These are phyloP conservation scores for Ormyrus pomaceus DNA, from an alignment of 2,888 invertebrate species.

Conservation along the genomic window DNA sequence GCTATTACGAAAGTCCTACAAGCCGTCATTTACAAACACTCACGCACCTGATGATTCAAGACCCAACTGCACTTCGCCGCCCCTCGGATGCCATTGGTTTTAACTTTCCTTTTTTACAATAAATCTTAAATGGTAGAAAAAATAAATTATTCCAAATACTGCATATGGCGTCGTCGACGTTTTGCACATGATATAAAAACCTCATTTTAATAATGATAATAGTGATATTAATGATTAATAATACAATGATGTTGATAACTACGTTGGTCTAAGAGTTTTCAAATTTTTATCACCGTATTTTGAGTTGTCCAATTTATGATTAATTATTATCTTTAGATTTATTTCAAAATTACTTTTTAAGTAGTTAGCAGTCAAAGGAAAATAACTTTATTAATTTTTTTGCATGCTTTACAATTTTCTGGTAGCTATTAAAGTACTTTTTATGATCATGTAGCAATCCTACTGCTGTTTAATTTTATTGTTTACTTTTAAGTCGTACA, in stretches of 20 bases:
- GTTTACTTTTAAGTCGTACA: not conserved
- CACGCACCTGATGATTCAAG: conserved; percentile 34
- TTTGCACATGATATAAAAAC: conserved; percentile 36
- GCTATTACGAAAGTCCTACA: conserved; percentile 33
- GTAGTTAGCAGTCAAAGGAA: not conserved
- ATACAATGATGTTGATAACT: conserved; percentile 40
- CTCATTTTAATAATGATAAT: conserved; percentile 34
- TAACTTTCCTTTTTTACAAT: conserved; percentile 46
- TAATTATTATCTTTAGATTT: not conserved
- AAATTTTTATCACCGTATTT: conserved; percentile 17
- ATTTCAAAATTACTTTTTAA: not conserved
- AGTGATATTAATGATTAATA: conserved; percentile 34
- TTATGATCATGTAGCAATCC: too few species aligned
- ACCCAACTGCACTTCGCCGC: conserved; percentile 30
- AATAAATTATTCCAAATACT: conserved; percentile 52
- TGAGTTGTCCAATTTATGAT: too few species aligned
- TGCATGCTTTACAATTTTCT: not conserved
- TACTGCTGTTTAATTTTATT: not conserved
- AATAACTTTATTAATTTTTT: not conserved
- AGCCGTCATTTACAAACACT: conserved; percentile 33
- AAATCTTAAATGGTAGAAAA: conserved; percentile 38
- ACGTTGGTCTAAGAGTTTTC: conserved; percentile 2
- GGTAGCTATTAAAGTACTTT: too few species aligned
- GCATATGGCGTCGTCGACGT: conserved; percentile 27
- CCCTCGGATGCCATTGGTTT: conserved; percentile 46